Conservation (phyloP, 2,797 vertebrate species). For the Cryptoprocta ferox region DNA sequence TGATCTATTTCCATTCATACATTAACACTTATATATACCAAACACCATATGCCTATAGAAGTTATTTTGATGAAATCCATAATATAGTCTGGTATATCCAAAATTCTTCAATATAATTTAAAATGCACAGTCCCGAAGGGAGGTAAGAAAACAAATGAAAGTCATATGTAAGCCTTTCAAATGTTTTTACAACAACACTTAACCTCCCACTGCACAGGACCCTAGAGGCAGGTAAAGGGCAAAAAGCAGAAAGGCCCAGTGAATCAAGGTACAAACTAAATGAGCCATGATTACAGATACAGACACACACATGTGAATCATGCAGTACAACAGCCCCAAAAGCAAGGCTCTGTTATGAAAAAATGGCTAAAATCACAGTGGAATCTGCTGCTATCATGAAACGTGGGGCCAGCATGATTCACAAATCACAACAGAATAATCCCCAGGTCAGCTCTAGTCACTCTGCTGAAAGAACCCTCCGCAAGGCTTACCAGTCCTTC, state of each 20-base stretch:
- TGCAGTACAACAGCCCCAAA: not conserved
- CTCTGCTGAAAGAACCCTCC: not conserved
- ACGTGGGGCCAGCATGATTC: not conserved
- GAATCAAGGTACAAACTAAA: not conserved
- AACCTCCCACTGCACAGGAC: not conserved
- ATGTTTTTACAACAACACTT: not conserved
- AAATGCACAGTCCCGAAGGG: constrained; percentile 21
- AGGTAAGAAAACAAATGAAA: constrained; percentile 35
- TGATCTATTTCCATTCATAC: not conserved
- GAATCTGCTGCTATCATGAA: not conserved
- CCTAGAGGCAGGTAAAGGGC: not conserved
- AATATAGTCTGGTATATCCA: constrained; percentile 19
- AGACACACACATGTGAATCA: not conserved
- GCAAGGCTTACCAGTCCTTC: not conserved
- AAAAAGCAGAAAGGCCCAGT: constrained; percentile 24
- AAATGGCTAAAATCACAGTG: constrained; percentile 6
- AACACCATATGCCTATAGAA: not conserved
- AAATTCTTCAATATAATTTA: constrained; percentile 19
- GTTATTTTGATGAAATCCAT: constrained; percentile 17
- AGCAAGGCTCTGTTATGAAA: not conserved
- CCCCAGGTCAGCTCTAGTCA: not conserved
- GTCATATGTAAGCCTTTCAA: not conserved
- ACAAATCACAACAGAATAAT: not conserved
- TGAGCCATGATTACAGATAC: not conserved
- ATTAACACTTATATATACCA: not conserved